These are phyloP conservation scores for Haemorhous mexicanus DNA, from an alignment of 2,113 vertebrate genomes.

Conservation along the genomic window DNA sequence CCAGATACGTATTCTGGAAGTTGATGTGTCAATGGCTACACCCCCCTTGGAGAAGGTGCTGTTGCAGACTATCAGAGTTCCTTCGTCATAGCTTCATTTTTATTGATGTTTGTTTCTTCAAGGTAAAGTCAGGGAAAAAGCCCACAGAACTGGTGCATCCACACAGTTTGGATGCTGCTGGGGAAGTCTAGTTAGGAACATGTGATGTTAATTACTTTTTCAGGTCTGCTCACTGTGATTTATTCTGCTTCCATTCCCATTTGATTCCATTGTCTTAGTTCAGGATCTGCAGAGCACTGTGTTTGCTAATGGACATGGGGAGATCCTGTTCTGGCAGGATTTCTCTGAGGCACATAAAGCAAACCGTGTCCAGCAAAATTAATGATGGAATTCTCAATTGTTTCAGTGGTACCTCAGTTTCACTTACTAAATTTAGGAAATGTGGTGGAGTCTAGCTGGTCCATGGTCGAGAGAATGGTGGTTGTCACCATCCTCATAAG, in stretches of 20 bases:
- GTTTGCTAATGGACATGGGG: not conserved
- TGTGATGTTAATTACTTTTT: not conserved
- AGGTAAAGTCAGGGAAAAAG: not conserved
- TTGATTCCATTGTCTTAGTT: slow-evolving; percentile 1
- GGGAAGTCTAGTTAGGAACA: not conserved
- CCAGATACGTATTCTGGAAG: not conserved
- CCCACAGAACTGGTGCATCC: not conserved
- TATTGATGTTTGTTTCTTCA: not conserved
- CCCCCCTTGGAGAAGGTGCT: not conserved
- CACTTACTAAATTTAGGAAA: not conserved
- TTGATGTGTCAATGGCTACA: not conserved
- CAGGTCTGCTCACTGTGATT: not conserved
- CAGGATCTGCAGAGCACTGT: not conserved
- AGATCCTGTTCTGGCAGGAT: not conserved
- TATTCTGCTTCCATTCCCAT: not conserved
- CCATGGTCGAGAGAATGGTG: not conserved
- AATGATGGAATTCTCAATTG: not conserved
- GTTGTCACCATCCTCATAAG: not conserved
- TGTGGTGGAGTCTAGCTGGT: not conserved
- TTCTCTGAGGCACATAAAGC: not conserved
- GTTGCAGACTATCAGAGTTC: not conserved
- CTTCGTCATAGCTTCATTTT: not conserved
- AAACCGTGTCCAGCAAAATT: not conserved
- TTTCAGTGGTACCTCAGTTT: not conserved
- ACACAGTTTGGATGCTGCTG: not conserved